phyloP scores from a whole-genome alignment of 2,113 vertebrate species.

The Scortum barcoo region DNA sequence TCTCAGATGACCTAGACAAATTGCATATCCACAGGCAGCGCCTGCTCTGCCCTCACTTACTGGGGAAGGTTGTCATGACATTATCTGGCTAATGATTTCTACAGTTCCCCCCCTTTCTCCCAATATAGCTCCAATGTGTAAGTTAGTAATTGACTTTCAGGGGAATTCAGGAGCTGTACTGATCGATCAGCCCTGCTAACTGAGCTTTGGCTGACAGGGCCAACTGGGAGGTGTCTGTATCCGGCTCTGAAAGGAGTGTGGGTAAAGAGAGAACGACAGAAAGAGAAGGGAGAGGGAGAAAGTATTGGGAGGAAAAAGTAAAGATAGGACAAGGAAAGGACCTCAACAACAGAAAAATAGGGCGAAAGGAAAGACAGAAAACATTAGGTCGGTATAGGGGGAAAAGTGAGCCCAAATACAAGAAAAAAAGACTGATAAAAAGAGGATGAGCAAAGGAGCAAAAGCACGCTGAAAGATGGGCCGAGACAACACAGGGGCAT shows the following conservation, averaged over 20 bases:
- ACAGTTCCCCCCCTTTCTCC: conserved; percentile 13
- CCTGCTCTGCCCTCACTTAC: conserved; percentile 20
- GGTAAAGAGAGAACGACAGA: neutral
- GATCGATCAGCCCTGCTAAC: conserved; percentile 62
- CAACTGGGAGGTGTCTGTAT: conserved; percentile 29
- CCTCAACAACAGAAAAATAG: neutral
- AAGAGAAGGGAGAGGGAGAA: neutral
- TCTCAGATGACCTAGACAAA: conserved; percentile 61
- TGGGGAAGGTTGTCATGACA: conserved; percentile 66
- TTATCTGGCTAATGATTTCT: conserved; percentile 72
- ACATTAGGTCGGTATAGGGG: neutral
- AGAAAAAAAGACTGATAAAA: neutral
- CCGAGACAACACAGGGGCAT: neutral
- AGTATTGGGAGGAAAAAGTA: neutral
- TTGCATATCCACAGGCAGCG: conserved; percentile 50
- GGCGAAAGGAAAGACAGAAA: neutral
- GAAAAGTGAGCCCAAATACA: neutral
- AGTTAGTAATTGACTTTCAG: conserved; percentile 73
- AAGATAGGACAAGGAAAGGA: neutral
- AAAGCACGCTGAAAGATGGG: conserved; percentile 15
- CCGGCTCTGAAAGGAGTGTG: conserved; percentile 1
- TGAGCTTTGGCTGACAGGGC: conserved; percentile 39
- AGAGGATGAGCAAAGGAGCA: conserved; percentile 6
- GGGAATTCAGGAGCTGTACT: conserved; percentile 61
- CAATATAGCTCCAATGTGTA: conserved; percentile 64